phyloP scores from a whole-genome alignment of 2,113 vertebrate genomes.

The Mirounga angustirostris region DNA sequence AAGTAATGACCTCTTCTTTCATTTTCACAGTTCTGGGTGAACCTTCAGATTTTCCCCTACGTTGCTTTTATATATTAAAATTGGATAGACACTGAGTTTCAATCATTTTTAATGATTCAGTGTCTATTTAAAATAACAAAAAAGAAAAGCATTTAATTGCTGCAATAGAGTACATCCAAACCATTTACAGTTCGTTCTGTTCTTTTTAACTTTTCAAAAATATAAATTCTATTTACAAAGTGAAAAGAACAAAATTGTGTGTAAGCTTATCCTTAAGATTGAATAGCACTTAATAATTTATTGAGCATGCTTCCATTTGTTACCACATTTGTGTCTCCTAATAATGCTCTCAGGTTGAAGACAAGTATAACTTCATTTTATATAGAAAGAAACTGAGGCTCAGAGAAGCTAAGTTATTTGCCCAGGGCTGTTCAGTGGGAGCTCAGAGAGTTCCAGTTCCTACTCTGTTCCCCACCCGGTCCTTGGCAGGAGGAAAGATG shows the following conservation, averaged over 20 bases:
- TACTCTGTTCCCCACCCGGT: not conserved
- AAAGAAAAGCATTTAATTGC: not conserved
- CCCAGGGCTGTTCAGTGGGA: not conserved
- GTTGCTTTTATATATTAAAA: not conserved
- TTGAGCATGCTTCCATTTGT: not conserved
- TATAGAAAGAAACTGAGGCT: not conserved
- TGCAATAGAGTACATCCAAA: not conserved
- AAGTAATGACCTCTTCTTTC: constrained; percentile 7
- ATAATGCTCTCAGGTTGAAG: not conserved
- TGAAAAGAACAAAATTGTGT: not conserved
- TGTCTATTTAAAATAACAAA: not conserved
- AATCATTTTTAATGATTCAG: not conserved
- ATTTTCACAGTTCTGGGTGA: not conserved
- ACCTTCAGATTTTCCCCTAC: not conserved
- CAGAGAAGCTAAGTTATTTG: not conserved
- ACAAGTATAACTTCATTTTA: not conserved
- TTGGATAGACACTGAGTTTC: not conserved
- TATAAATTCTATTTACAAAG: constrained; percentile 41
- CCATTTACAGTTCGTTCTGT: not conserved
- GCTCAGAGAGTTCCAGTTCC: not conserved
- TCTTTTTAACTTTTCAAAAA: constrained; percentile 39
- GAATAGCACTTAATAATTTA: not conserved
- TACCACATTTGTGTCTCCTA: not conserved
- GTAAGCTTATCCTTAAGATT: not conserved
- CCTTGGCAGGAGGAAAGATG: not conserved